Evolutionary conservation across 2,113 vertebrate species (phyloP).

Genomic region (Isichthys henryi): DNA sequence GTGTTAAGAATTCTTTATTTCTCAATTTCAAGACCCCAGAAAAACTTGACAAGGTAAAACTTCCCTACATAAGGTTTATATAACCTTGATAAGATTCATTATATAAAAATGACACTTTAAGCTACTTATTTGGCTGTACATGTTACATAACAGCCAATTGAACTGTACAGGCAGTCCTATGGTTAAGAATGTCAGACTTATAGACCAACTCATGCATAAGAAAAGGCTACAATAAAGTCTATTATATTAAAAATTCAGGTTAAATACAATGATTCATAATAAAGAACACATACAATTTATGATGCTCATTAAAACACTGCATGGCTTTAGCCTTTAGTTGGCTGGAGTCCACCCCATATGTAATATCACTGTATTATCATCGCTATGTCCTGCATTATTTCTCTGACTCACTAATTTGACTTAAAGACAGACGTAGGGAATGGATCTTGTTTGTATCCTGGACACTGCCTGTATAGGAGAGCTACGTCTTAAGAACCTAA

Average conservation of each 20-base stretch:
- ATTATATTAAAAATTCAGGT: not conserved
- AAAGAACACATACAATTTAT: not conserved
- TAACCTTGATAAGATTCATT: not conserved
- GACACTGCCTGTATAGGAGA: not conserved
- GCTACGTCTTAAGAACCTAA: not conserved
- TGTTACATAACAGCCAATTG: not conserved
- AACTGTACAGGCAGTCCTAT: not conserved
- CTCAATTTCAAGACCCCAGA: not conserved
- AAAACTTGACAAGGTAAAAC: not conserved
- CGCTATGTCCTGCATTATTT: not conserved
- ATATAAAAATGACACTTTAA: not conserved
- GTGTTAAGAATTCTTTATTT: not conserved
- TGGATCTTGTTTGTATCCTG: not conserved
- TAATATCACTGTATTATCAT: not conserved
- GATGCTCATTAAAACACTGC: not conserved
- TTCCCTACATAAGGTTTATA: not conserved
- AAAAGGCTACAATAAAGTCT: not conserved
- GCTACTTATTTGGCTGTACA: not conserved
- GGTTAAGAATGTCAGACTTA: not conserved
- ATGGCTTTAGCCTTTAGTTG: not conserved
- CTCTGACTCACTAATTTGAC: not conserved
- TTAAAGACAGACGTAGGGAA: not conserved
- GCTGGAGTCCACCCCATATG: not conserved
- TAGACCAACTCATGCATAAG: not conserved
- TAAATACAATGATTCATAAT: not conserved